Percentiles rank a stretch among this genome's conserved stretches.
Evolutionary conservation across 2,797 vertebrate species (phyloP).

Genomic region (Neomorphus geoffroyi): DNA sequence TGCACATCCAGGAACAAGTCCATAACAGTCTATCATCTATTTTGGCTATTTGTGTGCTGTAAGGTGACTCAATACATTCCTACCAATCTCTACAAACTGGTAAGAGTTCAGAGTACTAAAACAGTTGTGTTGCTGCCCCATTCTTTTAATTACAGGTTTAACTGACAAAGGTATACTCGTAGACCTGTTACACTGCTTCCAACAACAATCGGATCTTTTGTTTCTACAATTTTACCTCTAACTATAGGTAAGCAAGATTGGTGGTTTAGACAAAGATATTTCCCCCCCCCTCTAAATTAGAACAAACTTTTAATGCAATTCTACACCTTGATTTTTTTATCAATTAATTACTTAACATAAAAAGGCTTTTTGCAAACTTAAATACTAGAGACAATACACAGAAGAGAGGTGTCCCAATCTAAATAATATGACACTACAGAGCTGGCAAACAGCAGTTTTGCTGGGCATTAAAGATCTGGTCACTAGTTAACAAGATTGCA

Average conservation of each 20-base stretch:
- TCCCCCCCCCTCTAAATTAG: background rate
- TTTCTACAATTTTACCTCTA: background rate
- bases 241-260: background rate
- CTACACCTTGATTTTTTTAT: background rate
- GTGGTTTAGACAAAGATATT: background rate
- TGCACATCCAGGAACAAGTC: background rate
- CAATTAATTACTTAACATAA: background rate
- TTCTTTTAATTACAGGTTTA: background rate
- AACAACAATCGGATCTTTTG: background rate
- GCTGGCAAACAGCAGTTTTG: background rate
- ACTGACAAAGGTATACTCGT: background rate
- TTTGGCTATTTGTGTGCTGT: fast-evolving
- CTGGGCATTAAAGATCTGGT: constrained; percentile 7
- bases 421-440: background rate
- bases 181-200: background rate
- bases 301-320: background rate
- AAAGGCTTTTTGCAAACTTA: background rate
- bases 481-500: constrained; percentile 16
- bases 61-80: background rate
- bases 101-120: background rate
- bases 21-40: background rate
- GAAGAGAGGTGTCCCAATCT: background rate
- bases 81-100: background rate
- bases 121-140: background rate
- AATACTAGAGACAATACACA: background rate